Evolutionary conservation across 2,113 vertebrate genomes (phyloP).

Genomic region (Tachysurus vachellii): DNA sequence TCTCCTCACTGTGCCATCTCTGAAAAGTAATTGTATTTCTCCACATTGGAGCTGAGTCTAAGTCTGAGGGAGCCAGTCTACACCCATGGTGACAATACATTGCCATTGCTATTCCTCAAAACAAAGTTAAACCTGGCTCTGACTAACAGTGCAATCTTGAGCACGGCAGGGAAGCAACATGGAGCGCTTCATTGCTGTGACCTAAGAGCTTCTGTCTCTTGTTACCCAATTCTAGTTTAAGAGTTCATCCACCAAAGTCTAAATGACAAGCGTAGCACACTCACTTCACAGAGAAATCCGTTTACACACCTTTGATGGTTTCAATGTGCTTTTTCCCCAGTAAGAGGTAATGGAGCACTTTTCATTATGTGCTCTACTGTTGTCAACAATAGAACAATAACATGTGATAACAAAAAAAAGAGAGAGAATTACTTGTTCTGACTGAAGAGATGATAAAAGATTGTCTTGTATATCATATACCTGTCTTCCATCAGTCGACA

Average conservation of each 20-base stretch:
- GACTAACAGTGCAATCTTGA: conserved; percentile 54
- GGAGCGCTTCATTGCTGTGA: conserved; percentile 34
- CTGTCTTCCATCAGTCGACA: background rate
- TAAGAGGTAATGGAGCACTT: background rate
- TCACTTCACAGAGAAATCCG: conserved; percentile 32
- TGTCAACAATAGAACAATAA: background rate
- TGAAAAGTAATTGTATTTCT: conserved; percentile 51
- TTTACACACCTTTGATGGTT: conserved; percentile 26
- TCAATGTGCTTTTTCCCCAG: background rate
- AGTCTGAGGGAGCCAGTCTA: conserved; percentile 47
- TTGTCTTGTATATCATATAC: background rate
- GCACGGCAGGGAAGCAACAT: conserved; percentile 43
- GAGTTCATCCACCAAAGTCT: conserved; percentile 12
- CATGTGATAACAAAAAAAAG: background rate
- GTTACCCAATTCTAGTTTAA: conserved; percentile 27
- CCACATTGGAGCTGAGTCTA: conserved; percentile 28
- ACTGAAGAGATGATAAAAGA: background rate
- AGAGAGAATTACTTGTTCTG: background rate
- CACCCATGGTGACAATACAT: conserved; percentile 52
- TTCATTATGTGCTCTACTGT: background rate
- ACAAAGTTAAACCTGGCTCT: conserved; percentile 45
- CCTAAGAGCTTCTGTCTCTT: conserved; percentile 34
- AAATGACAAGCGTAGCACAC: conserved; percentile 38
- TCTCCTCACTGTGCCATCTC: conserved; percentile 22
- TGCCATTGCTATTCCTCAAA: conserved; percentile 63